Base-by-base conservation (phyloP, 2,797 vertebrate genomes). In the Hephaestus fuliginosus region DNA sequence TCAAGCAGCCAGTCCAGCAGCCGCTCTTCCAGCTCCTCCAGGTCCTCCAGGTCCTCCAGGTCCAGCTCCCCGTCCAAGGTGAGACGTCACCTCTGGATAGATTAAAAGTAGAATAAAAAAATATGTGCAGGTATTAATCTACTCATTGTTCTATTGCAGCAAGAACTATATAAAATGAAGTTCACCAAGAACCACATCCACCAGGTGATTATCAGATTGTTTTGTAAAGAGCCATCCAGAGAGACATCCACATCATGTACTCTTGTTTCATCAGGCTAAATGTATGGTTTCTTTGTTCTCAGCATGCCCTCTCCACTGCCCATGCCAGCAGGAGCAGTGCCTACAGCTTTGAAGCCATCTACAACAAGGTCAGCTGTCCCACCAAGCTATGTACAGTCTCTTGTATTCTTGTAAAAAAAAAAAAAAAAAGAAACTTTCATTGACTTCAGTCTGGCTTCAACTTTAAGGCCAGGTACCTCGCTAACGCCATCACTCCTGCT, bases 391-490 rank as follows among this genome's bases (percentile, higher is more conserved):
- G 53, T 41, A 30, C 3, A 71, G 13, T 44, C 18, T 30, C 5
- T 30, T 30, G 2, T 9, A 58, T 66, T 60, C 17, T 33, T 33
- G 30, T 33, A 33, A 33, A 33, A 33, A 33, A 33, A 33, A 33
- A 33, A 33, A 33, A 33, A 33, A 33, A 33, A 33, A 33, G 0
- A 2, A 71, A 61, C 5, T 12, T 20, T 9, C 9, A 65, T 52
- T 44, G 60, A 60, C 52, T 39, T 51, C 14, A 20, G 17, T 67
- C 7, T 86, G 51, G 7, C 85, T 86, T 83, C 14, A 46, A 48
- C 66, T 82, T 86, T 68, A 69, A 97, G 96, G 86, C 78, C 3
- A 95, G 88, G 58, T 95, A 95, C 83, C 90, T 97, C 36, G 88
- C 94, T 43, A 92, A 91, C 48, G 13, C 70, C n/a, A 3, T 94